Evolutionary conservation across 1,140 invertebrate species (phyloP).

Genomic region (Myzus persicae): DNA sequence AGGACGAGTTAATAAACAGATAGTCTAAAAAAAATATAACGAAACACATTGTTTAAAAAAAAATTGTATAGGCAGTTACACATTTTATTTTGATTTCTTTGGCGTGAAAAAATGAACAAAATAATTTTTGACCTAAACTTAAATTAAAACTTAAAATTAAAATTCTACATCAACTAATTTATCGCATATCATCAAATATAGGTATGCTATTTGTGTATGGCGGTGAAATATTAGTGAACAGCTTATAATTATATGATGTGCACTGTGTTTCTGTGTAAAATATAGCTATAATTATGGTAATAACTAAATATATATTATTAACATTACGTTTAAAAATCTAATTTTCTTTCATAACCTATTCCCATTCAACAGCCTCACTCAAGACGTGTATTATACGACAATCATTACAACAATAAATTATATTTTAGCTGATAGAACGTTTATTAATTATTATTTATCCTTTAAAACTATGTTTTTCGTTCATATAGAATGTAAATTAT

Average conservation of each 20-base stretch:
- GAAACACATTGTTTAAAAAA: neutral
- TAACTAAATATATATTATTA: neutral
- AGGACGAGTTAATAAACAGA: slow-evolving; percentile 5
- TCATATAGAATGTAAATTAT: neutral
- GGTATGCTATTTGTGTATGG: neutral
- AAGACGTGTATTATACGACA: neutral
- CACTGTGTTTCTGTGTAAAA: neutral
- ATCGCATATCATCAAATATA: neutral
- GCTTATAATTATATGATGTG: neutral
- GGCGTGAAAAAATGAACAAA: neutral
- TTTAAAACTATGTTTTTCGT: neutral
- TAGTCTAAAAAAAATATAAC: neutral
- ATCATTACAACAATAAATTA: neutral
- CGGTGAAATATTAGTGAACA: neutral
- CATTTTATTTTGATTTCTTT: neutral
- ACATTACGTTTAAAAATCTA: neutral
- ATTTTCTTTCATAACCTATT: neutral
- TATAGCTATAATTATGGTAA: neutral
- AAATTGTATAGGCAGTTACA: neutral
- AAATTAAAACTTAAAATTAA: neutral
- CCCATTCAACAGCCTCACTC: neutral
- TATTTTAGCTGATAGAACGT: neutral
- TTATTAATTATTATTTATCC: neutral
- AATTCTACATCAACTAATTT: neutral
- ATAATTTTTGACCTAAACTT: neutral